Evolutionary conservation across 2,797 vertebrate genomes (phyloP), one percentile per base, ranked within the genome.

Genomic region (Babyrousa celebensis): DNA sequence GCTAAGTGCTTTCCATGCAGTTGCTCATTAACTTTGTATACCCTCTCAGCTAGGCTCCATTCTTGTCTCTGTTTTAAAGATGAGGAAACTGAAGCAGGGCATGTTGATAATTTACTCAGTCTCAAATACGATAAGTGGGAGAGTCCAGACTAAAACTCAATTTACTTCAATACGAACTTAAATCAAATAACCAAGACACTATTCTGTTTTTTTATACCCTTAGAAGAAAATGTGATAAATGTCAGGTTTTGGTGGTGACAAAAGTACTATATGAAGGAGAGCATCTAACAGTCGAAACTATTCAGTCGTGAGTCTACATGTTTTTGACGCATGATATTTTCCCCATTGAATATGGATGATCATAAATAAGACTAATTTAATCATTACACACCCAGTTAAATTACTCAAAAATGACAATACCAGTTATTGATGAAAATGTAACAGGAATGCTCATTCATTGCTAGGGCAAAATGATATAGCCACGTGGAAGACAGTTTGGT

Each of bases 31-130:
- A 79, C 89, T 68, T 83, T 70, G 36, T 62, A 79, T 11, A 68
- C 79, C 3, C 20, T 56, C 79, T 67, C 40, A 15, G 15, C 11
- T 75, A 40, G 14, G 36, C 72, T 82, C n/a, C 29, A 3, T 25
- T 40, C 74, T 80, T 29, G 2, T 52, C 67, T 82, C 56, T 54
- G n/a, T 78, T 67, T 83, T 70, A 92, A 93, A 94, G 77, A 72
- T 56, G 36, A 72, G 18, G 65, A 95, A 90, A 65, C 68, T 17
- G 20, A 68, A 87, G 20, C 25, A 65, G 67, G 21, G 63, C 36
- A 63, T 89, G 1, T 86, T 62, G n/a, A 89, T 52, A 82, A 80
- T 54, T 43, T 84, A 62, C 8, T 29, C 88, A 21, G 8, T 82
- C 36, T 92, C 58, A 29, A 36, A 93, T 23, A 23, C 23, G 20